These are phyloP conservation scores for Pachyuromys duprasi DNA, from an alignment of 2,797 vertebrate species.

Conservation along the genomic window DNA sequence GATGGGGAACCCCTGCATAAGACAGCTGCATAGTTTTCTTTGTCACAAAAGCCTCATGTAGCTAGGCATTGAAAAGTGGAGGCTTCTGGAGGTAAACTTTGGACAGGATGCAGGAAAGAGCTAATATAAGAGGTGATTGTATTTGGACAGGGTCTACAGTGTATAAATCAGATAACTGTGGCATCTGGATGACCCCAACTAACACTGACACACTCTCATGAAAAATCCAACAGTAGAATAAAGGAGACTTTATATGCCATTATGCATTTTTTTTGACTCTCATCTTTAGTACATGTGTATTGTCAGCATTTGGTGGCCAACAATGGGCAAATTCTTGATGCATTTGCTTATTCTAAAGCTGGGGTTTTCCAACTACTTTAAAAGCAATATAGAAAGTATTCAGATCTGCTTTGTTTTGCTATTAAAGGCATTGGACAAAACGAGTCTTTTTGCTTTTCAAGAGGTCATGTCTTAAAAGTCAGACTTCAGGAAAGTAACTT, in stretches of 20 bases:
- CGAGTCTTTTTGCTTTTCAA: neutral
- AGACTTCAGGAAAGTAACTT: constrained; percentile 19
- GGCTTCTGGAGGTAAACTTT: neutral
- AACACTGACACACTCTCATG: neutral
- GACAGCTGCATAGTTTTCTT: neutral
- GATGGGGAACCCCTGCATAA: neutral
- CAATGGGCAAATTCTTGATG: neutral
- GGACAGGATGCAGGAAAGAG: neutral
- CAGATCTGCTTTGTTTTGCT: constrained; percentile 30
- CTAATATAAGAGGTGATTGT: neutral
- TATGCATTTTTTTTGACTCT: neutral
- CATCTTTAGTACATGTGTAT: neutral
- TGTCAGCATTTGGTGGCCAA: neutral
- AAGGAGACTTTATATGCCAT: neutral
- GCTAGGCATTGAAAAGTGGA: neutral
- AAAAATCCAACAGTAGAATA: neutral
- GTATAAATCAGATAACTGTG: neutral
- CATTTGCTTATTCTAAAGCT: neutral
- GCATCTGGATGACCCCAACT: neutral
- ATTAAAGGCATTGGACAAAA: neutral
- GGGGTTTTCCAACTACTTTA: neutral
- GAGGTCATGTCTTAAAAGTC: neutral
- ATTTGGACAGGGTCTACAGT: neutral
- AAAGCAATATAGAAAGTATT: constrained; percentile 48
- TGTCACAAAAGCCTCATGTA: neutral